Base-by-base conservation (phyloP, 2,888 invertebrate genomes). In the Epinotia nisella region DNA sequence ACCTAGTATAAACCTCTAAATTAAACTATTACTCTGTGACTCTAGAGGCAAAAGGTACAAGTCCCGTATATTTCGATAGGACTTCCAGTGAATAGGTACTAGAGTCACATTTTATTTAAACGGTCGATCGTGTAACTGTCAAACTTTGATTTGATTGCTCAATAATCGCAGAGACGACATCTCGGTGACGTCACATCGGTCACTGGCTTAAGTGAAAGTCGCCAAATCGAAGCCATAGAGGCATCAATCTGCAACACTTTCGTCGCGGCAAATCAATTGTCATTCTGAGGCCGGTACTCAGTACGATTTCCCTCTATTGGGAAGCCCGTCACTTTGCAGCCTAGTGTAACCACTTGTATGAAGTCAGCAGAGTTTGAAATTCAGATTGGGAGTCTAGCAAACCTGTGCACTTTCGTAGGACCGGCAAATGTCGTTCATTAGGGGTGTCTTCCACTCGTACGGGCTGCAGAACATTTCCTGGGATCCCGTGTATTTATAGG, bases 161-260 rank as follows among this genome's bases (percentile, higher is more conserved):
- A 70, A 61, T 66, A 49, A 71, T 65, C 70, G 66, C 58, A 11
- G 41, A 58, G 60, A 70, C 70, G 71, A 67, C 71, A 75, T 74
- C 70, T 68, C 64, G 13, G 61, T 73, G 70, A 76, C 75, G 72
- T 58, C 62, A 68, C 66, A 11, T 58, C 82, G 85, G 85, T 82
- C 86, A 82, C 80, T 82, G 83, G 78, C 84, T 79, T 77, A 77
- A 89, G 92, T 91, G 92, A 92, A 92, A 92, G 92, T 91, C 76
- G 71, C 83, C 83, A 79, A 86, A 87, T 85, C 84, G 80, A 78
- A 78, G 77, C 70, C 74, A 82, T 77, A 78, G 80, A 83, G 79
- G 78, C 85, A 87, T 88, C 88, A 85, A 90, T 90, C 90, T 85
- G 86, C 84, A 87, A 90, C 90, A 91, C 91, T 91, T 91, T 91